Conservation (phyloP, 1,140 invertebrate genomes). For the Amyelois transitella region DNA sequence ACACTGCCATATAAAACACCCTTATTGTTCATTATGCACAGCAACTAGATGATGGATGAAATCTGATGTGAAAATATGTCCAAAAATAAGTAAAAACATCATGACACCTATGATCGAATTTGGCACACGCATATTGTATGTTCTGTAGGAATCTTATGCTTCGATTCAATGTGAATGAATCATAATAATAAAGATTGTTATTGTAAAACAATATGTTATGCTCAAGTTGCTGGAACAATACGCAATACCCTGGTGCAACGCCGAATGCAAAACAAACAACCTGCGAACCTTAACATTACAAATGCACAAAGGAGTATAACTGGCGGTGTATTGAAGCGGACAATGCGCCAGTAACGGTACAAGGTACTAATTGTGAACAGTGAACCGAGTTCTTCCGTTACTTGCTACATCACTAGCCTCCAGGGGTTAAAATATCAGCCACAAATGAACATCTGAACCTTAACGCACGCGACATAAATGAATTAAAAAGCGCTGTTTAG, state of each 20-base stretch:
- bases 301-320: constrained; percentile 57
- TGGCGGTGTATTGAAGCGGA: constrained; percentile 51
- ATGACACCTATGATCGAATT: too few species aligned
- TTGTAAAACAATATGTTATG: background rate
- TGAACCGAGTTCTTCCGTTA: constrained; percentile 55
- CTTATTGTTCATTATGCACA: too few species aligned
- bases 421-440: constrained; percentile 1
- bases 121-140: too few species aligned
- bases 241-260: constrained; percentile 21
- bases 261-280: constrained; percentile 44
- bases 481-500: too few species aligned
- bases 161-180: background rate
- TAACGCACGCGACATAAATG: background rate
- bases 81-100: too few species aligned
- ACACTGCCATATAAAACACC: too few species aligned
- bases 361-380: constrained; percentile 64
- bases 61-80: too few species aligned
- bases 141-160: too few species aligned
- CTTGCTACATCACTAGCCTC: constrained; percentile 16
- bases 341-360: constrained; percentile 66
- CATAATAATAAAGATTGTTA: background rate
- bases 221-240: constrained; percentile 27
- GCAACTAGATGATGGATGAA: too few species aligned
- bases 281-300: constrained; percentile 48
- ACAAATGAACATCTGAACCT: background rate